Percentiles rank a stretch among this genome's conserved stretches.
Conservation (phyloP, 2,113 vertebrate species). For the Aptenodytes patagonicus region DNA sequence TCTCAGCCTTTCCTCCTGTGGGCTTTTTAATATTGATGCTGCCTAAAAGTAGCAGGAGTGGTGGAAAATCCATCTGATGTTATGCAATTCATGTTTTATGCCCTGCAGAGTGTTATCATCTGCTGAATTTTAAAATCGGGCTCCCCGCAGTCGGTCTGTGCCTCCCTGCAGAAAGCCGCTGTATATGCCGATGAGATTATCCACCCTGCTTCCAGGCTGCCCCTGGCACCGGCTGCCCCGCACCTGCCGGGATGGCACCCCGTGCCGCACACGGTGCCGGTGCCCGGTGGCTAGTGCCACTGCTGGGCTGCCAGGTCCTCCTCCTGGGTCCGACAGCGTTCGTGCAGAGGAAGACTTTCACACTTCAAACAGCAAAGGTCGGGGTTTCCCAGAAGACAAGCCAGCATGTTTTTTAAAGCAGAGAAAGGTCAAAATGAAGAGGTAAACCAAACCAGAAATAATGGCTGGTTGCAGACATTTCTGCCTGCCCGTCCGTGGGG, state of each 20-base stretch:
- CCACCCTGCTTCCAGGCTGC: background rate
- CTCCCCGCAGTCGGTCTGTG: background rate
- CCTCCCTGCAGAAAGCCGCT: background rate
- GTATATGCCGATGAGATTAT: background rate
- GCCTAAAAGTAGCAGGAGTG: background rate
- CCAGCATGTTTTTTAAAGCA: background rate
- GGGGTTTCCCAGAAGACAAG: background rate
- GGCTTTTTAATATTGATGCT: background rate
- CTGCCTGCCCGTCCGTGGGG: background rate
- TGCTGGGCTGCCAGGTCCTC: background rate
- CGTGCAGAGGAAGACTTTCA: background rate
- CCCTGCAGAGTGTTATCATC: background rate
- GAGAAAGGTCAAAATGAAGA: background rate
- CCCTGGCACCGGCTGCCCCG: background rate
- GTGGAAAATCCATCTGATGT: background rate
- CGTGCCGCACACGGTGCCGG: background rate
- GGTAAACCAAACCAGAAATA: background rate
- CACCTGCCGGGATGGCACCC: background rate
- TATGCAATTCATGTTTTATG: no score
- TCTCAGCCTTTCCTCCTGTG: background rate
- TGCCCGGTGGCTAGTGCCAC: background rate
- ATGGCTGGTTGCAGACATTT: background rate
- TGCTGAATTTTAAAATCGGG: background rate
- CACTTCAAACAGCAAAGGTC: background rate
- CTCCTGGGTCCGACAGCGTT: fast-evolving